Percentiles rank a stretch among this genome's conserved stretches.
phyloP scores from a whole-genome alignment of 1,140 invertebrate species.

The Papilio dardanus region DNA sequence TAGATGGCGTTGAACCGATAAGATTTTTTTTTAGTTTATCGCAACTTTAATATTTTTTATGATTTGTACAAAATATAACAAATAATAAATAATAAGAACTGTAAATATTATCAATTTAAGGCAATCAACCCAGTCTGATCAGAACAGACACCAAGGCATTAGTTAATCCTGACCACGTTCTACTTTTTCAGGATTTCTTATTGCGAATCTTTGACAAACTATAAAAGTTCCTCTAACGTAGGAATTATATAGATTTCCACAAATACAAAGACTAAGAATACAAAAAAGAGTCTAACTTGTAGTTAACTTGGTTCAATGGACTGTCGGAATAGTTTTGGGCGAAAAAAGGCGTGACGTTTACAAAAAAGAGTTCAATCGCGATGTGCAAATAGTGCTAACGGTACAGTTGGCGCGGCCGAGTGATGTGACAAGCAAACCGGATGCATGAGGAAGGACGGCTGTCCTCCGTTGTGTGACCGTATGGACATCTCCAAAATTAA shows the following conservation, averaged over 20 bases:
- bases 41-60: too few relatives aligned
- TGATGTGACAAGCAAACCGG: slow-evolving; percentile 51
- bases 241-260: background rate
- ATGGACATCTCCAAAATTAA: slow-evolving; percentile 63
- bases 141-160: too few relatives aligned
- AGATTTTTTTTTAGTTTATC: background rate
- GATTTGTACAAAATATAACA: background rate
- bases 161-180: too few relatives aligned
- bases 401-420: slow-evolving; percentile 50
- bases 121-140: too few relatives aligned
- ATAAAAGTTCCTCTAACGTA: background rate
- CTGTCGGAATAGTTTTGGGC: slow-evolving; percentile 50
- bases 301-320: slow-evolving; percentile 52
- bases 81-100: background rate
- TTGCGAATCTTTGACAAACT: too few relatives aligned
- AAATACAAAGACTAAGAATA: background rate
- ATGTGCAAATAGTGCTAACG: slow-evolving; percentile 69
- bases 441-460: slow-evolving; percentile 71
- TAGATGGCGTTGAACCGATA: background rate
- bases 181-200: too few relatives aligned
- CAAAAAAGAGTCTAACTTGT: background rate
- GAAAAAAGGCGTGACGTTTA: slow-evolving; percentile 49
- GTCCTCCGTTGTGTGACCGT: slow-evolving; percentile 61
- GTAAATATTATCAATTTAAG: too few relatives aligned
- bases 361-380: slow-evolving; percentile 59